phyloP scores from a whole-genome alignment of 2,113 vertebrate genomes.

The Callipepla californica region DNA sequence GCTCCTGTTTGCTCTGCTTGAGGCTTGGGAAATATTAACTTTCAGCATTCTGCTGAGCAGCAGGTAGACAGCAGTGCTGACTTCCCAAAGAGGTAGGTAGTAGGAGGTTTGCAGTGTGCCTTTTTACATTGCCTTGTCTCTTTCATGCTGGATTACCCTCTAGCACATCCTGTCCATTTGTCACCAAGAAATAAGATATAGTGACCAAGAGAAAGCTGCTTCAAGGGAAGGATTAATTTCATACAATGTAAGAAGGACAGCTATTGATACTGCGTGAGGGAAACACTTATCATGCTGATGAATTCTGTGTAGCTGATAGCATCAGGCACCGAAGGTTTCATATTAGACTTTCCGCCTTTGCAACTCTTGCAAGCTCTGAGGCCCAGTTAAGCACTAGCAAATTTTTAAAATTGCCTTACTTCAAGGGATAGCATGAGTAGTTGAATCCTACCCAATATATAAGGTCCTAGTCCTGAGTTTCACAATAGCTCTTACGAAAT shows the following conservation, averaged over 20 bases:
- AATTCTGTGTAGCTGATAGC: slow-evolving; percentile 9
- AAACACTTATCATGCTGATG: slow-evolving; percentile 60
- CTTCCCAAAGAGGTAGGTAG: neutral
- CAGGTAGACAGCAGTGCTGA: neutral
- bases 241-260: neutral
- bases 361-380: neutral
- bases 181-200: slow-evolving; percentile 57
- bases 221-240: slow-evolving; percentile 58
- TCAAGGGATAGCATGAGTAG: neutral
- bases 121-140: neutral
- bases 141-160: neutral
- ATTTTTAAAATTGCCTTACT: neutral
- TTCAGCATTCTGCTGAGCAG: neutral
- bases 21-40: neutral
- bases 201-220: slow-evolving; percentile 32
- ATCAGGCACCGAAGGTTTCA: neutral
- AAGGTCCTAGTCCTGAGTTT: neutral
- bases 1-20: neutral
- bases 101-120: neutral
- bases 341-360: neutral
- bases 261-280: slow-evolving; percentile 9
- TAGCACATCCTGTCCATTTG: slow-evolving; percentile 4
- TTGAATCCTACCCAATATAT: neutral
- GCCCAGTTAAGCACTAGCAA: neutral
- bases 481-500: neutral